These are phyloP conservation scores for Pheosia tremula DNA, from an alignment of 2,888 invertebrate species.

Conservation along the genomic window DNA sequence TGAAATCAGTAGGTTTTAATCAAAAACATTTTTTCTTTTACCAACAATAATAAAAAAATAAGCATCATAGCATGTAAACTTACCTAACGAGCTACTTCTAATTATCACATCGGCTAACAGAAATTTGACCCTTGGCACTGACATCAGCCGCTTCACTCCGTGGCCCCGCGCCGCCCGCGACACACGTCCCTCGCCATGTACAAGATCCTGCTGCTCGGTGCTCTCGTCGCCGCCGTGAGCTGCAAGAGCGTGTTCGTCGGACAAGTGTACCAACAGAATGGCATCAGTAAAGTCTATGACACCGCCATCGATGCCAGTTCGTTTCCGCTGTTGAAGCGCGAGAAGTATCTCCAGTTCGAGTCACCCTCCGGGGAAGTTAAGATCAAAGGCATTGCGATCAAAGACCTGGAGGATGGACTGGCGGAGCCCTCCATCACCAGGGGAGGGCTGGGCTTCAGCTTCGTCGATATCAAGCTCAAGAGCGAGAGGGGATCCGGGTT, in stretches of 20 bases:
- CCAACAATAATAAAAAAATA: too few relatives aligned
- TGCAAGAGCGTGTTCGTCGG: conserved; percentile 48
- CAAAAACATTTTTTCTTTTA: too few relatives aligned
- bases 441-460: conserved; percentile 72
- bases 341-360: conserved; percentile 47
- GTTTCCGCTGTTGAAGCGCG: conserved; percentile 52
- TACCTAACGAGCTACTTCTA: background rate
- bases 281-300: conserved; percentile 55
- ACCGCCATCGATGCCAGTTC: conserved; percentile 42
- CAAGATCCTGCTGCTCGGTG: background rate
- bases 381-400: conserved; percentile 75
- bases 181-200: background rate
- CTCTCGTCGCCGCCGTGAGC: conserved; percentile 14
- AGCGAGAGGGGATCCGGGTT: conserved; percentile 72
- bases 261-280: conserved; percentile 51
- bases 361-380: conserved; percentile 33
- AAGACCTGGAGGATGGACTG: conserved; percentile 67
- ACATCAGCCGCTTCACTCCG: background rate
- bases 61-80: background rate
- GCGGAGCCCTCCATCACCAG: conserved; percentile 68
- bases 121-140: background rate
- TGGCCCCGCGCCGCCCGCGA: background rate
- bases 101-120: background rate
- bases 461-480: conserved; percentile 71
- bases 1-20: too few relatives aligned